Conservation (phyloP, 2,797 vertebrate genomes). For the Anguilla pacifica region DNA sequence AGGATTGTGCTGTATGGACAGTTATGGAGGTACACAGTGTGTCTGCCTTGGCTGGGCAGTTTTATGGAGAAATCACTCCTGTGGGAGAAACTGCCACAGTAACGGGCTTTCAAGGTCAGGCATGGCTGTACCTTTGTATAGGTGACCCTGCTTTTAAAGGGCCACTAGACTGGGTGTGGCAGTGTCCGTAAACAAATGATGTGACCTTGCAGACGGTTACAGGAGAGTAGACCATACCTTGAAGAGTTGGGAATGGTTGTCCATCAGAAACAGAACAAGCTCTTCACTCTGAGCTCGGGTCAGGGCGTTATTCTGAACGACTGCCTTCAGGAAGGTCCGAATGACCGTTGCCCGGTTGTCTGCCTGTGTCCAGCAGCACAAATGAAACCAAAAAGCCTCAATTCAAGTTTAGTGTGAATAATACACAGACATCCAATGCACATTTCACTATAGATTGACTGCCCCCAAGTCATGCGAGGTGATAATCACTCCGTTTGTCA, state of each 20-base stretch:
- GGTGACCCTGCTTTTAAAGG: background rate
- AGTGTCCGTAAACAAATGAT: background rate
- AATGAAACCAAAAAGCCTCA: background rate
- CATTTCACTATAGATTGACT: background rate
- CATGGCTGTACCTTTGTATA: background rate
- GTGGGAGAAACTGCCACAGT: background rate
- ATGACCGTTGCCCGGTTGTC: slow-evolving; percentile 75
- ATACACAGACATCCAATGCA: slow-evolving; percentile 18
- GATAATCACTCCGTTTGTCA: background rate
- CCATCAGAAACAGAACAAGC: slow-evolving; percentile 78
- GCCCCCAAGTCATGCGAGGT: background rate
- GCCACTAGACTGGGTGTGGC: background rate
- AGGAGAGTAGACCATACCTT: slow-evolving; percentile 65
- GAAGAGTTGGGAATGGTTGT: slow-evolving; percentile 74
- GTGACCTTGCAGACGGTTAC: background rate
- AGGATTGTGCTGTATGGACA: background rate
- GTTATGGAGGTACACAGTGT: background rate
- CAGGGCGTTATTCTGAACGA: slow-evolving; percentile 74
- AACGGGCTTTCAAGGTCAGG: background rate
- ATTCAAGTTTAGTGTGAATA: background rate
- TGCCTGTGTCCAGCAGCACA: slow-evolving; percentile 59
- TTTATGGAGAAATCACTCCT: background rate
- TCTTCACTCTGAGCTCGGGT: slow-evolving; percentile 70
- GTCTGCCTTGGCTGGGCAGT: background rate
- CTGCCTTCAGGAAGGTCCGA: slow-evolving; percentile 77